These are phyloP conservation scores for Tringa solitaria DNA, from an alignment of 2,113 vertebrate species.

Conservation along the genomic window DNA sequence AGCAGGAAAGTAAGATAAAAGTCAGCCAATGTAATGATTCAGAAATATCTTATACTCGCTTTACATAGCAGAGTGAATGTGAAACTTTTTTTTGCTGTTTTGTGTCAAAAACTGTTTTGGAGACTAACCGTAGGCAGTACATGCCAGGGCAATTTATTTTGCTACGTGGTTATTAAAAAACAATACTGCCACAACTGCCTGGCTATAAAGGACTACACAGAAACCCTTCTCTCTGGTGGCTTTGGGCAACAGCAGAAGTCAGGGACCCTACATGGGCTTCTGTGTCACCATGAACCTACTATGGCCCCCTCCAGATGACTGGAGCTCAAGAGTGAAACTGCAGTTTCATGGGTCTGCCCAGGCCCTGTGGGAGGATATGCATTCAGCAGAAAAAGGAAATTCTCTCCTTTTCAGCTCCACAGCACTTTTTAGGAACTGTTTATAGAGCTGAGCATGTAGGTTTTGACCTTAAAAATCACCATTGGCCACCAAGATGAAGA, in stretches of 20 bases:
- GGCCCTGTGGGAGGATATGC: fast-evolving
- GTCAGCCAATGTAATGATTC: background rate
- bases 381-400: background rate
- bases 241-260: background rate
- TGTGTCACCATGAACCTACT: background rate
- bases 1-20: background rate
- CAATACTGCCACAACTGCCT: background rate
- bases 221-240: background rate
- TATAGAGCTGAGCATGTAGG: background rate
- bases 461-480: background rate
- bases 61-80: background rate
- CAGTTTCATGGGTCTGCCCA: background rate
- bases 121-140: background rate
- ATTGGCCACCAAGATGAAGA: background rate
- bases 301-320: background rate
- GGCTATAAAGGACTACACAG: background rate
- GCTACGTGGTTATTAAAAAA: background rate
- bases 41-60: background rate
- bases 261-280: background rate
- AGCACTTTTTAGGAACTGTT: background rate
- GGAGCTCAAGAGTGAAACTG: background rate
- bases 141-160: background rate
- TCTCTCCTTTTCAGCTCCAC: background rate
- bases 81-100: background rate
- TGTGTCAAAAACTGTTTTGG: background rate